These are phyloP conservation scores for Leptarthrus brevirostris DNA, from an alignment of 2,888 invertebrate species.

Conservation along the genomic window DNA sequence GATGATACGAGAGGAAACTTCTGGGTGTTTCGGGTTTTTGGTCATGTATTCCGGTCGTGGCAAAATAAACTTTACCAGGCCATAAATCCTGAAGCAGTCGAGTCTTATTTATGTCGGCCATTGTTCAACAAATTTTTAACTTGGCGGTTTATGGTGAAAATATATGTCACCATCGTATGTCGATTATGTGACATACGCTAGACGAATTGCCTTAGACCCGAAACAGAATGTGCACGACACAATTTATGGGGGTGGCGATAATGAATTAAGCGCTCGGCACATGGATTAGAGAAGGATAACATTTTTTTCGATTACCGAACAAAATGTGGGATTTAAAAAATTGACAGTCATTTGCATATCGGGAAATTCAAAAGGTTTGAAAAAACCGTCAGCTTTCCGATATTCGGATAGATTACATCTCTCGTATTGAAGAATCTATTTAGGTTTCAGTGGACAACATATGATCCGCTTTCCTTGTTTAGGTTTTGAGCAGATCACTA, in stretches of 20 bases:
- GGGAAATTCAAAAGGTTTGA: too few relatives aligned
- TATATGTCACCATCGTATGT: conserved; percentile 48
- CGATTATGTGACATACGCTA: conserved; percentile 49
- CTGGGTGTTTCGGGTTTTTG: background rate
- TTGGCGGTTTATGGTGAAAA: conserved; percentile 46
- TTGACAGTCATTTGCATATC: too few relatives aligned
- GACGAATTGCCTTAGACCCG: conserved; percentile 41
- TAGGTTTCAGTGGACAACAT: too few relatives aligned
- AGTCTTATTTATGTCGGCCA: conserved; percentile 51
- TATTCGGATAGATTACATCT: too few relatives aligned
- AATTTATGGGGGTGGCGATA: conserved; percentile 21
- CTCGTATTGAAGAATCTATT: too few relatives aligned
- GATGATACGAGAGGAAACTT: background rate
- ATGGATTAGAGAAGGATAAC: background rate
- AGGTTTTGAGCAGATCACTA: too few relatives aligned
- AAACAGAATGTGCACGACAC: conserved; percentile 23
- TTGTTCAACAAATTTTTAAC: conserved; percentile 47
- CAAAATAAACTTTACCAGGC: conserved; percentile 49
- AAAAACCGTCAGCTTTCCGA: too few relatives aligned
- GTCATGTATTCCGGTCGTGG: background rate
- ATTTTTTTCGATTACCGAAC: too few relatives aligned
- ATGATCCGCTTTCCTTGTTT: too few relatives aligned
- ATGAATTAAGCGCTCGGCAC: conserved; percentile 36
- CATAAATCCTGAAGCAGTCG: conserved; percentile 50
- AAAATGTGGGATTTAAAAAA: too few relatives aligned